phyloP scores from a whole-genome alignment of 2,888 invertebrate genomes.

The Diaperis boleti region DNA sequence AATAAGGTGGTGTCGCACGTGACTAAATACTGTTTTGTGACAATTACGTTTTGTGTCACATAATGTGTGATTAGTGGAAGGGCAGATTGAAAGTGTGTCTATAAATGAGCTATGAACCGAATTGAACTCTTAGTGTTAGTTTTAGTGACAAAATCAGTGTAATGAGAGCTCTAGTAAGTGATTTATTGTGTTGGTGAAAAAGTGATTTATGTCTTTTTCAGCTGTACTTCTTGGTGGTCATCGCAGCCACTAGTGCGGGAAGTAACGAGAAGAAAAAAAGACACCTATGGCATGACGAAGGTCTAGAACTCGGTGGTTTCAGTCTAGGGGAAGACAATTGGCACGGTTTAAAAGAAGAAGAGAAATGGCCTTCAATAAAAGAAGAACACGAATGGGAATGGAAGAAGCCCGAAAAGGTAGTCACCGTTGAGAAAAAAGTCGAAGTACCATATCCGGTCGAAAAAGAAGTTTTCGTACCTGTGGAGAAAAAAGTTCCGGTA shows the following conservation, averaged over 20 bases:
- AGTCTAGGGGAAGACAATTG: too few relatives aligned
- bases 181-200: neutral
- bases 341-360: constrained; percentile 17
- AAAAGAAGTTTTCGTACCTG: constrained; percentile 73
- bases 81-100: constrained; percentile 27
- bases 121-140: constrained; percentile 16
- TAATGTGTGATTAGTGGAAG: constrained; percentile 20
- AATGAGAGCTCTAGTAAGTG: neutral
- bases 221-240: constrained; percentile 10
- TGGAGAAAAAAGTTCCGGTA: constrained; percentile 73
- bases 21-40: constrained; percentile 2
- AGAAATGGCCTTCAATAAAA: constrained; percentile 9
- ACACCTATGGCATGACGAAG: too few relatives aligned
- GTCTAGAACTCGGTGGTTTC: too few relatives aligned
- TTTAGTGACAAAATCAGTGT: neutral
- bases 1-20: neutral
- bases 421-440: constrained; percentile 74
- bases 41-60: constrained; percentile 1
- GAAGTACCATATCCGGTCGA: constrained; percentile 76
- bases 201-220: constrained; percentile 23
- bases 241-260: constrained; percentile 6
- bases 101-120: constrained; percentile 14
- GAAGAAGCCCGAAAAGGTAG: constrained; percentile 46
- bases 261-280: too few relatives aligned
- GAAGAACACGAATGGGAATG: neutral